Percentiles rank a stretch among this genome's conserved stretches.
Evolutionary conservation across 2,797 vertebrate genomes (phyloP).

Genomic region (Petrocephalus schoutedeni): DNA sequence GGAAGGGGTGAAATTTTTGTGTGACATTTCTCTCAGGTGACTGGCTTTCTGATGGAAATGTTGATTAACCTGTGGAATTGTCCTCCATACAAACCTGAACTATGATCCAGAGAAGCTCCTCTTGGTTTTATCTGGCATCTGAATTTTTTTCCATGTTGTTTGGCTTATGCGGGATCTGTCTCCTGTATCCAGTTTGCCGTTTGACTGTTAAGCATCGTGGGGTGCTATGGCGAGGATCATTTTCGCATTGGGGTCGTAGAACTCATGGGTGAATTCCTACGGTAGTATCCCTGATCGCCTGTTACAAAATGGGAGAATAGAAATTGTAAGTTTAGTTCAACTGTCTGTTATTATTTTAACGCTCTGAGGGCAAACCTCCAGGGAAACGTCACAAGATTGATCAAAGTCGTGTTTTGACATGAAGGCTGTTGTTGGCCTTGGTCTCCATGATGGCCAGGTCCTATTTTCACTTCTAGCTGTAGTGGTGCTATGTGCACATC

Average conservation of each 20-base stretch:
- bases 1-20: neutral
- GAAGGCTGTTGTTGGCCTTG: neutral
- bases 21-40: neutral
- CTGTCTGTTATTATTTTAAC: neutral
- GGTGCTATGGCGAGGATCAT: neutral
- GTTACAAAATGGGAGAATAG: neutral
- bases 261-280: neutral
- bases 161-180: neutral
- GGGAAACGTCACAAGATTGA: neutral
- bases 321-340: neutral
- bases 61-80: neutral
- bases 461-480: conserved; percentile 12
- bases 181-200: neutral
- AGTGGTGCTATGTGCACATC: conserved; percentile 32
- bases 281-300: neutral
- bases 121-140: neutral
- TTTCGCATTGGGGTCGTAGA: neutral
- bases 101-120: neutral
- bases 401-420: neutral
- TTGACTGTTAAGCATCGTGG: neutral
- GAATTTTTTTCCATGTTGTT: neutral
- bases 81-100: neutral
- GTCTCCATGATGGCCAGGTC: neutral
- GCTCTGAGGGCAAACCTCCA: neutral
- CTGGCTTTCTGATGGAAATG: neutral